phyloP scores from a whole-genome alignment of 2,113 vertebrate genomes.

The Echinops telfairi region DNA sequence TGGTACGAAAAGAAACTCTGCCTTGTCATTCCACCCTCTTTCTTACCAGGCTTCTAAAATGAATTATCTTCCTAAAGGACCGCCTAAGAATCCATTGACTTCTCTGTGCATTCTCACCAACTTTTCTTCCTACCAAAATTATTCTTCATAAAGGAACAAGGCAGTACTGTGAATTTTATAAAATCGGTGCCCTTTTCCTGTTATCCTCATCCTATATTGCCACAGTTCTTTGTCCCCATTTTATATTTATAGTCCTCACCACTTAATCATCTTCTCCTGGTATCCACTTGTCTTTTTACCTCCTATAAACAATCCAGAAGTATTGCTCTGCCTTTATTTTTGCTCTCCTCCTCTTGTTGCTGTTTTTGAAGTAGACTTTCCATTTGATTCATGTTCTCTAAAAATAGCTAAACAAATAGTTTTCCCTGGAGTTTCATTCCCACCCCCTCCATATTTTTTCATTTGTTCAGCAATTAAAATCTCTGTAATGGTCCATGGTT shows the following conservation, averaged over 20 bases:
- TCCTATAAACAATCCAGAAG: neutral
- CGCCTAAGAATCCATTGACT: neutral
- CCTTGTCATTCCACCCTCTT: neutral
- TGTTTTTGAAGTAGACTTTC: constrained; percentile 4
- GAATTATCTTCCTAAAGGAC: neutral
- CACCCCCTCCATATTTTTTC: neutral
- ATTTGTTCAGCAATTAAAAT: neutral
- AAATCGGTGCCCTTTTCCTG: neutral
- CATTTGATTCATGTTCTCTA: neutral
- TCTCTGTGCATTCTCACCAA: neutral
- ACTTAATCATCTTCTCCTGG: neutral
- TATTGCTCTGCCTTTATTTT: neutral
- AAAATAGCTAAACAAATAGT: neutral
- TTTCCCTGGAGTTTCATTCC: neutral
- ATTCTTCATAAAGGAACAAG: neutral
- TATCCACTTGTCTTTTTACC: neutral
- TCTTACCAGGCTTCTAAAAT: constrained; percentile 3
- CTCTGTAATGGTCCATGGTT: neutral
- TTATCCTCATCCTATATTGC: neutral
- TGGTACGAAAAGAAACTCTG: neutral
- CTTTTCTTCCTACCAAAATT: neutral
- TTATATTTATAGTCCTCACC: neutral
- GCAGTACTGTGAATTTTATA: neutral
- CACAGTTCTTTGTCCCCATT: neutral
- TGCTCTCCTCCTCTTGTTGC: neutral